phyloP scores from a whole-genome alignment of 2,113 vertebrate genomes.

The Muntiacus muntjak region DNA sequence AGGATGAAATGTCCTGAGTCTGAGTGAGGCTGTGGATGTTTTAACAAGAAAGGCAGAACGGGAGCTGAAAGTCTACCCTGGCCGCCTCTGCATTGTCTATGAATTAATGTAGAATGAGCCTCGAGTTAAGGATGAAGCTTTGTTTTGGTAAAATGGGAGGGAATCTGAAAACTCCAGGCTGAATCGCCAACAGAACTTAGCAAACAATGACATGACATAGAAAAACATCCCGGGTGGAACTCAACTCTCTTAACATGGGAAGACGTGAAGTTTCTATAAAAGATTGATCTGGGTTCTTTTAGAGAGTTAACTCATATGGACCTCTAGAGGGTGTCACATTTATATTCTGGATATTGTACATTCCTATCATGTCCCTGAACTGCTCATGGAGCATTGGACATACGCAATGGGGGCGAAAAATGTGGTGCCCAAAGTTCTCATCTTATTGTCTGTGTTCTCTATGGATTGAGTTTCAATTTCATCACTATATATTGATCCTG shows the following conservation, averaged over 20 bases:
- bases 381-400: not conserved
- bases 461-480: not conserved
- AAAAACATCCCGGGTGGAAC: not conserved
- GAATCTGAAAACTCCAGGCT: not conserved
- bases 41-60: not conserved
- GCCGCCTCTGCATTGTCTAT: not conserved
- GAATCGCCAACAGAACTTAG: not conserved
- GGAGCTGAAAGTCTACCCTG: not conserved
- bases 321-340: not conserved
- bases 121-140: not conserved
- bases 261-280: not conserved
- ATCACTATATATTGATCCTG: not conserved
- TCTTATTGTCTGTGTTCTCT: not conserved
- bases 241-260: not conserved
- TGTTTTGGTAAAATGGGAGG: not conserved
- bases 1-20: not conserved
- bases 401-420: not conserved
- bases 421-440: not conserved
- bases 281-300: not conserved
- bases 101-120: not conserved
- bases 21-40: not conserved
- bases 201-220: not conserved
- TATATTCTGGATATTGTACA: not conserved
- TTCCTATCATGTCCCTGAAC: accelerated
- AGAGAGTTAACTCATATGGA: not conserved